Percentiles rank a stretch among this genome's conserved stretches.
Evolutionary conservation across 2,888 invertebrate genomes (phyloP).

Genomic region (Ophion obscuratus): DNA sequence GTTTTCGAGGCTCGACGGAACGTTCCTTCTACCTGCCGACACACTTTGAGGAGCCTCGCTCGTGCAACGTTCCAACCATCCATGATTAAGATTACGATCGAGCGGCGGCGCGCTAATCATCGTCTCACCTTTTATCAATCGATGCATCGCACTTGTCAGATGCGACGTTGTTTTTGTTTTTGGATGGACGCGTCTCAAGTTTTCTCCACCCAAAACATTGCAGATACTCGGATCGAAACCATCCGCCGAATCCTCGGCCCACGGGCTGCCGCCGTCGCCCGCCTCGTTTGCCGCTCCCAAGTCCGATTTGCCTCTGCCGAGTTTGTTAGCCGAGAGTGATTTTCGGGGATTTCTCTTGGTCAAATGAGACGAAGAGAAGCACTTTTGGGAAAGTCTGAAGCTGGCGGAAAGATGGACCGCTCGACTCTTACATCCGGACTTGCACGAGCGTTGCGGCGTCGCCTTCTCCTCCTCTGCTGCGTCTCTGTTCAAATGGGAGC

Average conservation of each 20-base stretch:
- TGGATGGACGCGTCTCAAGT: conserved; percentile 74
- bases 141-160: conserved; percentile 79
- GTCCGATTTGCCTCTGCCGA: conserved; percentile 77
- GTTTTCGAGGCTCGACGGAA: background rate
- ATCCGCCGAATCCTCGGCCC: conserved; percentile 30
- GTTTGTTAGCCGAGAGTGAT: conserved; percentile 83
- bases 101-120: conserved; percentile 24
- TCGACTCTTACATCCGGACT: conserved; percentile 67
- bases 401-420: conserved; percentile 78
- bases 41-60: conserved; percentile 57
- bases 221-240: conserved; percentile 58
- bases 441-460: conserved; percentile 72
- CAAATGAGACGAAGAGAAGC: conserved; percentile 89
- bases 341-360: conserved; percentile 92
- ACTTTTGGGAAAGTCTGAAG: conserved; percentile 87
- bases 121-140: conserved; percentile 74
- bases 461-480: background rate
- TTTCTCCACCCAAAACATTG: conserved; percentile 70
- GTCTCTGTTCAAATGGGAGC: conserved; percentile 83
- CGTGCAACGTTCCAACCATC: conserved; percentile 86
- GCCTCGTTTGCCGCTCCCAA: background rate
- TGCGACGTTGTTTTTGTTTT: conserved; percentile 70
- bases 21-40: too few species aligned
- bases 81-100: conserved; percentile 84
- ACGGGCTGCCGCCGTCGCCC: too few species aligned